Percentiles rank a stretch among this genome's conserved stretches.
Conservation (phyloP, 1,140 invertebrate genomes). For the Lysiphlebus fabarum region DNA sequence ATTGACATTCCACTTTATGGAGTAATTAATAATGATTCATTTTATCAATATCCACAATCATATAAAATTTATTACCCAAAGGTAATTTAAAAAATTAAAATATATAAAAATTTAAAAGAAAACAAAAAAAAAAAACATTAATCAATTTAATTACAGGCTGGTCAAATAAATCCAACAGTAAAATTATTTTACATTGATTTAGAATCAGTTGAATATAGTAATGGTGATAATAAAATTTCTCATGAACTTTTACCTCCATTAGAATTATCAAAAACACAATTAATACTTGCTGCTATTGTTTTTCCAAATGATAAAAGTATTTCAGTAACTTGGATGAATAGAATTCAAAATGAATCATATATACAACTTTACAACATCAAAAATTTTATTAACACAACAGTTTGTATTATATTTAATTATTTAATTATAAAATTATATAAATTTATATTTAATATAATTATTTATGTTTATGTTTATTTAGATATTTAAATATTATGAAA, state of each 20-base stretch:
- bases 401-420: conserved; percentile 32
- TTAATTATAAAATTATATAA: background rate
- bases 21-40: conserved; percentile 53
- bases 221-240: conserved; percentile 47
- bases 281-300: conserved; percentile 69
- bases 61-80: conserved; percentile 81
- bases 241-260: conserved; percentile 51
- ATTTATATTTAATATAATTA: conserved; percentile 4
- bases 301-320: conserved; percentile 74
- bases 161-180: conserved; percentile 73
- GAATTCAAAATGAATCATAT: conserved; percentile 73
- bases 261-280: conserved; percentile 54
- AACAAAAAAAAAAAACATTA: too few species aligned
- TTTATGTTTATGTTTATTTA: conserved; percentile 27
- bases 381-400: conserved; percentile 51
- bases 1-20: conserved; percentile 65
- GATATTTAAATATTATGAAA: conserved; percentile 45
- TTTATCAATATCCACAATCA: conserved; percentile 61
- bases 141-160: too few species aligned
- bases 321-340: conserved; percentile 78
- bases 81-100: conserved; percentile 54
- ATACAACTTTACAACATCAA: conserved; percentile 57
- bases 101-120: background rate
- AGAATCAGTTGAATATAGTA: conserved; percentile 36
- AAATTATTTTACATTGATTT: conserved; percentile 67